A percentile compares a stretch with the other conserved stretches of the same genome.
phyloP scores from a whole-genome alignment of 2,888 invertebrate species.

The Conchocele bisecta region DNA sequence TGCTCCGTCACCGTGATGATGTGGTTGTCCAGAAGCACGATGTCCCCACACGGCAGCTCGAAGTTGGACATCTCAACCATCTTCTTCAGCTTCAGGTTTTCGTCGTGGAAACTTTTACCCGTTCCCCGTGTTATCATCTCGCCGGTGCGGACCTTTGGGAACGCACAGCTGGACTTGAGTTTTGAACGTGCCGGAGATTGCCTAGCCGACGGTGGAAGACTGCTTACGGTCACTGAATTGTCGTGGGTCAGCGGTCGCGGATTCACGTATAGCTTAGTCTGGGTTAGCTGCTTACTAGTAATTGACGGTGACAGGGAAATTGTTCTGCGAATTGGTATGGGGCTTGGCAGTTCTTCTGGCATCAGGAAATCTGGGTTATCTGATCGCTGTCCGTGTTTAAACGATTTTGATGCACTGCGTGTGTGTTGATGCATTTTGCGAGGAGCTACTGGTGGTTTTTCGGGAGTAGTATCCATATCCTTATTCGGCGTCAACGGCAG shows the following conservation, averaged over 20 bases:
- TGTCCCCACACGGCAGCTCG: constrained; percentile 55
- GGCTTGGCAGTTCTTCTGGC: constrained; percentile 40
- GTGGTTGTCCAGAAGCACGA: constrained; percentile 39
- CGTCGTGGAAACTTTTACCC: constrained; percentile 25
- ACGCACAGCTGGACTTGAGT: constrained; percentile 21
- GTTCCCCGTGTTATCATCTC: constrained; percentile 45
- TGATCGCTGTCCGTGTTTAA: background rate
- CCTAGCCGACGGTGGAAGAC: constrained; percentile 5
- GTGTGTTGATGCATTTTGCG: too few species aligned
- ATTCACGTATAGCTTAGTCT: constrained; percentile 30
- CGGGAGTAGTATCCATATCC: background rate
- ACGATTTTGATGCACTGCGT: too few species aligned
- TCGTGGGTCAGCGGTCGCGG: constrained; percentile 43
- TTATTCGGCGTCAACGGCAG: constrained; percentile 38
- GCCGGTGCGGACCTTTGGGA: constrained; percentile 52
- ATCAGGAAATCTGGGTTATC: constrained; percentile 13
- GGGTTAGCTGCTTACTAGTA: constrained; percentile 4
- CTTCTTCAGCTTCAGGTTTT: constrained; percentile 22
- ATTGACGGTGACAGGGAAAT: constrained; percentile 40
- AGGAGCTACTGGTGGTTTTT: constrained; percentile 4
- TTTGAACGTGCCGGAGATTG: constrained; percentile 32
- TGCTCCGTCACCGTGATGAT: constrained; percentile 45
- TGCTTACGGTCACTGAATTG: constrained; percentile 11
- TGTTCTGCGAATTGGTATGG: constrained; percentile 44
- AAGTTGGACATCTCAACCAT: constrained; percentile 50